Percentiles rank a stretch among this genome's conserved stretches.
Conservation (phyloP, 2,797 vertebrate species). For the Microhierax caerulescens region DNA sequence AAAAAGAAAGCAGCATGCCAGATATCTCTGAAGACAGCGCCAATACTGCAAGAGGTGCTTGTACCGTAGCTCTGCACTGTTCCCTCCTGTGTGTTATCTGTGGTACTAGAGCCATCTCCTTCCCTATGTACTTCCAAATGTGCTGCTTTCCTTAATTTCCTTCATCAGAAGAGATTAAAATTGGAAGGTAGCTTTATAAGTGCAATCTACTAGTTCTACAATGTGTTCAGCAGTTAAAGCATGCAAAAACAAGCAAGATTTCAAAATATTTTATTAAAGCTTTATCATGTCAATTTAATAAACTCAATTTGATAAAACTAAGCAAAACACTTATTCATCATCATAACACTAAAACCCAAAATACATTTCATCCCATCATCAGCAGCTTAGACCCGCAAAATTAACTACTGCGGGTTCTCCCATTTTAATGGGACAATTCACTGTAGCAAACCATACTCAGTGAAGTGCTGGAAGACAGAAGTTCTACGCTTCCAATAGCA, state of each 20-base stretch:
- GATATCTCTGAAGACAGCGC: slow-evolving; percentile 94
- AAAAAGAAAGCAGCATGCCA: slow-evolving; percentile 98
- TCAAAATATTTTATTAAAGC: not conserved
- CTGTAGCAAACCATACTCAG: not conserved
- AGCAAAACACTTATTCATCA: not conserved
- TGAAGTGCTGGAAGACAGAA: not conserved
- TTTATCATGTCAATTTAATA: not conserved
- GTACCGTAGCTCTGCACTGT: slow-evolving; percentile 83
- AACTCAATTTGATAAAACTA: not conserved
- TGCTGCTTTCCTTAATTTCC: slow-evolving; percentile 98
- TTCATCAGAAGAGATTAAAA: slow-evolving; percentile 88
- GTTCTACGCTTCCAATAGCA: not conserved
- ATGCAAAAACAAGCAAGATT: slow-evolving; percentile 55
- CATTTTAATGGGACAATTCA: not conserved
- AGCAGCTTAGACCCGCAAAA: not conserved
- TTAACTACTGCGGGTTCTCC: not conserved
- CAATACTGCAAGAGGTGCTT: slow-evolving; percentile 86
- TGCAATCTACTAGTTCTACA: slow-evolving; percentile 53
- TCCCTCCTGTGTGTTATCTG: slow-evolving; percentile 97
- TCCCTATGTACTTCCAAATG: slow-evolving; percentile 99
- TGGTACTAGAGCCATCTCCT: slow-evolving; percentile 98
- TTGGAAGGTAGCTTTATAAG: slow-evolving; percentile 71
- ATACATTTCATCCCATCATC: not conserved
- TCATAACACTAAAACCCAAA: not conserved
- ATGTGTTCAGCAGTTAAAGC: slow-evolving; percentile 38